Conservation (phyloP, 2,113 vertebrate genomes). For the Hippoglossus stenolepis region DNA sequence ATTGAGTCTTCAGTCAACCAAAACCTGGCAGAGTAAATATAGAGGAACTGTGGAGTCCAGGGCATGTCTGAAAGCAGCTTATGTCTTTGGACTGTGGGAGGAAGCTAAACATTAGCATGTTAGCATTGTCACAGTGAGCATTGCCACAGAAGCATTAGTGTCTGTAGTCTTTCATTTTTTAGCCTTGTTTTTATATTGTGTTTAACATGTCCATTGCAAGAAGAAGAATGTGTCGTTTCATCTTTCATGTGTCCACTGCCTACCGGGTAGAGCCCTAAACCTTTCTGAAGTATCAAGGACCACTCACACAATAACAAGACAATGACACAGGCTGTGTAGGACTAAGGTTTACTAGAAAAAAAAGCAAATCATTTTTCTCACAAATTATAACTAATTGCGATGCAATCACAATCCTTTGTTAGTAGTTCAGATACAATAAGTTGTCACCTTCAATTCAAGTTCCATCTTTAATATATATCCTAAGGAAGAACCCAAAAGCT, state of each 20-base stretch:
- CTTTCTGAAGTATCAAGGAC: not conserved
- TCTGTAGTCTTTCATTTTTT: too few species aligned
- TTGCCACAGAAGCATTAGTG: too few species aligned
- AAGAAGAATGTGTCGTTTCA: too few species aligned
- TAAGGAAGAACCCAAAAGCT: conserved; percentile 39
- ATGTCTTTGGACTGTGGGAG: too few species aligned
- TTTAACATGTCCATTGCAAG: too few species aligned
- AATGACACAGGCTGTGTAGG: conserved; percentile 35
- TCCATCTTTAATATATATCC: conserved; percentile 46
- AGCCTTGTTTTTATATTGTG: too few species aligned
- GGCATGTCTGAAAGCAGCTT: too few species aligned
- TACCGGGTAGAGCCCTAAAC: not conserved
- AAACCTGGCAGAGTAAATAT: too few species aligned
- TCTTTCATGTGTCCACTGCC: not conserved
- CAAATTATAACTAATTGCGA: conserved; percentile 51
- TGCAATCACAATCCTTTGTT: conserved; percentile 51
- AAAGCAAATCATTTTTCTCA: conserved; percentile 56
- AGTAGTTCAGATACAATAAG: conserved; percentile 51
- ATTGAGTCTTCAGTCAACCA: too few species aligned
- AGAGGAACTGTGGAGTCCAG: too few species aligned
- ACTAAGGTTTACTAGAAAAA: conserved; percentile 68
- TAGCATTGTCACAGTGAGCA: too few species aligned
- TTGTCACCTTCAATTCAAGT: conserved; percentile 45
- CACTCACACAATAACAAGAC: conserved; percentile 32
- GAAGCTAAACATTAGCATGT: too few species aligned